Percentiles rank a stretch among this genome's conserved stretches.
Conservation (phyloP, 2,888 invertebrate species). For the Mythimna vitellina region DNA sequence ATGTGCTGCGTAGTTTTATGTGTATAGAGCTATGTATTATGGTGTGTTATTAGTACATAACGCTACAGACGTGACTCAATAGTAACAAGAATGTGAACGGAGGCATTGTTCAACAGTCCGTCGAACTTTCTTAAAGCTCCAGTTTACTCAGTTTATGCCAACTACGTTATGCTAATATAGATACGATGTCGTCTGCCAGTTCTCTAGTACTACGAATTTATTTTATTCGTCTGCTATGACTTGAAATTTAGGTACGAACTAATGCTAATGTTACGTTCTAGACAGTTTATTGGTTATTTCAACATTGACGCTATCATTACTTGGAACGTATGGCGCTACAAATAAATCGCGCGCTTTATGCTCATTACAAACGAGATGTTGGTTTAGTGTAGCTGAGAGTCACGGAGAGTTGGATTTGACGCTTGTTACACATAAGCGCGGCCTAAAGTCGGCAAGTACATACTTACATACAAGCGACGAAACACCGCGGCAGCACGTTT, state of each 20-base stretch:
- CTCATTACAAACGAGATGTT: slow-evolving; percentile 67
- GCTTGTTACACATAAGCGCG: slow-evolving; percentile 59
- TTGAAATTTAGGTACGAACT: slow-evolving; percentile 71
- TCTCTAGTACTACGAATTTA: slow-evolving; percentile 73
- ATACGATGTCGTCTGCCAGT: slow-evolving; percentile 80
- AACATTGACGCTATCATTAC: slow-evolving; percentile 71
- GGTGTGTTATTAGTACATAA: slow-evolving; percentile 70
- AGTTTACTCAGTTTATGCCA: slow-evolving; percentile 72
- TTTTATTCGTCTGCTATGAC: slow-evolving; percentile 81
- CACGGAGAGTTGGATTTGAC: slow-evolving; percentile 70
- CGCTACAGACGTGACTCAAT: slow-evolving; percentile 77
- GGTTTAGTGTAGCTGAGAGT: slow-evolving; percentile 71
- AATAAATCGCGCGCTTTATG: slow-evolving; percentile 60
- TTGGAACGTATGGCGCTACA: slow-evolving; percentile 47
- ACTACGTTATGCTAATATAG: slow-evolving; percentile 84
- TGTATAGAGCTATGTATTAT: slow-evolving; percentile 40
- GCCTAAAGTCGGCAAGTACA: slow-evolving; percentile 65
- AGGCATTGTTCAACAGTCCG: slow-evolving; percentile 82
- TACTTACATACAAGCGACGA: slow-evolving; percentile 67
- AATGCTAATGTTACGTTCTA: slow-evolving; percentile 77
- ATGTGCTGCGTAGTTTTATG: slow-evolving; percentile 52
- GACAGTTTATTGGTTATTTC: slow-evolving; percentile 76
- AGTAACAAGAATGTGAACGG: slow-evolving; percentile 72
- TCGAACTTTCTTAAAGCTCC: slow-evolving; percentile 81
- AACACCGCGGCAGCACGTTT: slow-evolving; percentile 69